Base-by-base conservation (phyloP, 2,888 invertebrate species). In the Calameuta pallipes region DNA sequence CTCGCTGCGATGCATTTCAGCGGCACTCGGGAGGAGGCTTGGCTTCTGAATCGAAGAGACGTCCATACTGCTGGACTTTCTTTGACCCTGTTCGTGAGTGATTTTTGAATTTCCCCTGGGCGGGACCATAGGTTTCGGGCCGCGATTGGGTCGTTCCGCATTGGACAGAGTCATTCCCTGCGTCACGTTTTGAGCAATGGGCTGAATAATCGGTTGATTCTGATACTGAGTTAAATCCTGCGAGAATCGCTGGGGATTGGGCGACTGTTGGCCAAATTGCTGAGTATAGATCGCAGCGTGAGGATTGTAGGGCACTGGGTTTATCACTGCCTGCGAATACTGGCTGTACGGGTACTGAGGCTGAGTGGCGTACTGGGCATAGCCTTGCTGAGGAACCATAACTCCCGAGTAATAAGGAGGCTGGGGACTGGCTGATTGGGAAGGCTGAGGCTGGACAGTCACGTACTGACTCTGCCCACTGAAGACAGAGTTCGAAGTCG, bases 71-170 rank as follows among this genome's bases (percentile, higher is more conserved):
- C 85, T 85, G 1, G 89, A 87, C 69, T 90, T 90, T 37, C 89
- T 83, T 76, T 89, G 89, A 0, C 85, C 88, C 0, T 86, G 78
- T 74, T 91, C 91, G 73, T 90, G 89, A 0, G 91, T 91, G 34
- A 91, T 91, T 80, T 91, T 91, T 4, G 91, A 91, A 78, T 89
- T 91, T 0, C 87, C 89, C 9, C 91, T 85, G 0, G 91, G 91
- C 1, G 91, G 91, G 4, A 91, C 91, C 88, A 90, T 87, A 0
- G 91, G 91, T 75, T 91, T 91, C 0, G 91, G 91, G 31, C 91
- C 91, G 15, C 90, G 84, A 41, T 81, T 86, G 0, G 85, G 81
- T 76, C 89, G 82, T 23, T 91, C 91, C 6, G 84, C 81, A 4
- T 79, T 84, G 1, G 85, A 79, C n/a, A 88, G 83, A 1, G 85